Conservation (phyloP, 2,797 vertebrate species). For the Labroides dimidiatus region DNA sequence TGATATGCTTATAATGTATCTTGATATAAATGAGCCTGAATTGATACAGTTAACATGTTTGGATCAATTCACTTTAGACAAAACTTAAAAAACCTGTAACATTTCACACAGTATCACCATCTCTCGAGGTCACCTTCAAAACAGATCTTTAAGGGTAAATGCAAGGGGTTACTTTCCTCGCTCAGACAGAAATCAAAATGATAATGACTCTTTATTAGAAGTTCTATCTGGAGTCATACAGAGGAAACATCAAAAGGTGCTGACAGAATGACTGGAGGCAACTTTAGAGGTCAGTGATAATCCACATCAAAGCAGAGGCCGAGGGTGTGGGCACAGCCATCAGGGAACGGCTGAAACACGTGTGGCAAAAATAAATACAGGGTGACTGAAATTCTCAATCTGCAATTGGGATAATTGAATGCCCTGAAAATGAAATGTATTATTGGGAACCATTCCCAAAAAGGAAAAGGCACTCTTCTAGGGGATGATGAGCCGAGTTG, state of each 20-base stretch:
- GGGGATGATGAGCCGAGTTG: constrained; percentile 71
- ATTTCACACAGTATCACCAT: constrained; percentile 39
- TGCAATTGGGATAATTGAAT: constrained; percentile 81
- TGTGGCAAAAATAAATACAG: constrained; percentile 79
- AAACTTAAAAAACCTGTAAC: constrained; percentile 35
- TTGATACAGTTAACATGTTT: constrained; percentile 28
- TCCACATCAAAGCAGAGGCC: constrained; percentile 79
- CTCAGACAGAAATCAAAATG: constrained; percentile 83
- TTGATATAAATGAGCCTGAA: background rate
- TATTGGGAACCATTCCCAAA: constrained; percentile 77
- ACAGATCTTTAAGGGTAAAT: constrained; percentile 65
- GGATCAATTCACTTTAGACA: constrained; percentile 38
- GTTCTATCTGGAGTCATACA: constrained; percentile 80
- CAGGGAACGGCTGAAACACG: constrained; percentile 56
- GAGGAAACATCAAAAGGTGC: constrained; percentile 83
- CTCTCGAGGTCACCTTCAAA: constrained; percentile 48
- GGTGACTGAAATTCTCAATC: constrained; percentile 67
- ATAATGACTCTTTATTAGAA: constrained; percentile 84
- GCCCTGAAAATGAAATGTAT: constrained; percentile 80
- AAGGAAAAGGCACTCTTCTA: constrained; percentile 72
- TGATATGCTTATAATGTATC: background rate
- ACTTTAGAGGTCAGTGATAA: constrained; percentile 76
- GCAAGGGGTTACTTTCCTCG: constrained; percentile 79
- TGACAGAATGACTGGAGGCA: constrained; percentile 72
- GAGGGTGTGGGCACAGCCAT: constrained; percentile 63